These are phyloP conservation scores for Vandiemenella viatica DNA, from an alignment of 2,888 invertebrate species.

Conservation along the genomic window DNA sequence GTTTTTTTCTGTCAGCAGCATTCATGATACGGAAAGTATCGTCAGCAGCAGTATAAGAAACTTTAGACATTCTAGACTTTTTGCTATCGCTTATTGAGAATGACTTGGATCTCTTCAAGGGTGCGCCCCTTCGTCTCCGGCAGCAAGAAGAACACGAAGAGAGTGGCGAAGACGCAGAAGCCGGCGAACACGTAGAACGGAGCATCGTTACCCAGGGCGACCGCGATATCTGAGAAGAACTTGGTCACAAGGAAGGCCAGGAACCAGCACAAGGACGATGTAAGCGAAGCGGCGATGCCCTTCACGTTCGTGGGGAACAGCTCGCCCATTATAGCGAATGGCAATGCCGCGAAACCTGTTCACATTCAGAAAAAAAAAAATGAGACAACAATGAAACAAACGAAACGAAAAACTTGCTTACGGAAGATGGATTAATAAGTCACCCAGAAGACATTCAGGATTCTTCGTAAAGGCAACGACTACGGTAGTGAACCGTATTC, in stretches of 20 bases:
- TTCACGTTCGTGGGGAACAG: constrained; percentile 67
- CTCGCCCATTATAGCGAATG: constrained; percentile 73
- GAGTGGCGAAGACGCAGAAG: constrained; percentile 41
- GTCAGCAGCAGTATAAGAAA: too few relatives aligned
- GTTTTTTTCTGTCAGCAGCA: too few relatives aligned
- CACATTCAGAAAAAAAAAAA: too few relatives aligned
- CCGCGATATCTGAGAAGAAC: constrained; percentile 44
- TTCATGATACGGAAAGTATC: too few relatives aligned
- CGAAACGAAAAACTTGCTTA: too few relatives aligned
- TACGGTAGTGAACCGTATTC: too few relatives aligned
- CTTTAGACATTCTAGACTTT: too few relatives aligned
- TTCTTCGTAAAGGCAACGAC: too few relatives aligned
- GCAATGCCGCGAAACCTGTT: constrained; percentile 59
- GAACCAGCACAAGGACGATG: constrained; percentile 62
- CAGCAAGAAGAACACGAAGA: constrained; percentile 56
- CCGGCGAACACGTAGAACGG: constrained; percentile 59
- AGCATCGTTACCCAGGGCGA: constrained; percentile 42
- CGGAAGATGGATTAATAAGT: too few relatives aligned
- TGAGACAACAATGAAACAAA: too few relatives aligned
- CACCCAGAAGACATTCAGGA: too few relatives aligned
- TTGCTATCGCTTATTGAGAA: constrained; percentile 37
- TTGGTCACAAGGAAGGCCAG: constrained; percentile 61
- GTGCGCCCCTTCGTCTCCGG: constrained; percentile 85
- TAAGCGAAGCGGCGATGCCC: constrained; percentile 57
- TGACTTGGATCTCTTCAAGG: constrained; percentile 65